Conservation (phyloP, 1,140 invertebrate species). For the Euwallacea similis region DNA sequence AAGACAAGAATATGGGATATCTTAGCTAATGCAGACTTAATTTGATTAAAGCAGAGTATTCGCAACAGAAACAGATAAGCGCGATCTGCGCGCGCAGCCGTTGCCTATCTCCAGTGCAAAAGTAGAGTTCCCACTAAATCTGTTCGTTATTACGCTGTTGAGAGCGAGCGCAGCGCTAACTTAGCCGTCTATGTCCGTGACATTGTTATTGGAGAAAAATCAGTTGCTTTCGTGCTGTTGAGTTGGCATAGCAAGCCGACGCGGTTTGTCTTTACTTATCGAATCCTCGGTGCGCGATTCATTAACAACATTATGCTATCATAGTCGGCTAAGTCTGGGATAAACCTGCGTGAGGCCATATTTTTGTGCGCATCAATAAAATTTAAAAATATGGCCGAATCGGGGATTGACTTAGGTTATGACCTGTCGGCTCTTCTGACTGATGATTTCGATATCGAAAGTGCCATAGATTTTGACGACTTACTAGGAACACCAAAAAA, state of each 20-base stretch:
- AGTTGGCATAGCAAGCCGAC: slow-evolving; percentile 25
- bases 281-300: slow-evolving; percentile 27
- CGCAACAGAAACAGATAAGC: neutral
- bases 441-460: slow-evolving; percentile 60
- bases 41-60: neutral
- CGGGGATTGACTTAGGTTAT: slow-evolving; percentile 72
- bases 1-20: neutral
- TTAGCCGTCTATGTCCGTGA: slow-evolving; percentile 42
- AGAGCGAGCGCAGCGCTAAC: slow-evolving; percentile 31
- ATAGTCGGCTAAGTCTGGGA: slow-evolving; percentile 12
- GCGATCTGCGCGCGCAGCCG: neutral
- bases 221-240: slow-evolving; percentile 42
- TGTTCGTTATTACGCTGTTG: slow-evolving; percentile 23
- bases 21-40: neutral
- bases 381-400: slow-evolving; percentile 58
- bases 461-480: slow-evolving; percentile 61
- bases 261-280: slow-evolving; percentile 20
- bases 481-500: slow-evolving; percentile 60
- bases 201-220: slow-evolving; percentile 46
- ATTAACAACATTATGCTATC: slow-evolving; percentile 24
- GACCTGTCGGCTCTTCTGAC: slow-evolving; percentile 64
- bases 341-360: slow-evolving; percentile 6
- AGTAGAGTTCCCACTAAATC: slow-evolving; percentile 33
- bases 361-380: slow-evolving; percentile 1
- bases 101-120: neutral